These are phyloP conservation scores for Lepus europaeus DNA, from an alignment of 2,113 vertebrate species.

Conservation along the genomic window DNA sequence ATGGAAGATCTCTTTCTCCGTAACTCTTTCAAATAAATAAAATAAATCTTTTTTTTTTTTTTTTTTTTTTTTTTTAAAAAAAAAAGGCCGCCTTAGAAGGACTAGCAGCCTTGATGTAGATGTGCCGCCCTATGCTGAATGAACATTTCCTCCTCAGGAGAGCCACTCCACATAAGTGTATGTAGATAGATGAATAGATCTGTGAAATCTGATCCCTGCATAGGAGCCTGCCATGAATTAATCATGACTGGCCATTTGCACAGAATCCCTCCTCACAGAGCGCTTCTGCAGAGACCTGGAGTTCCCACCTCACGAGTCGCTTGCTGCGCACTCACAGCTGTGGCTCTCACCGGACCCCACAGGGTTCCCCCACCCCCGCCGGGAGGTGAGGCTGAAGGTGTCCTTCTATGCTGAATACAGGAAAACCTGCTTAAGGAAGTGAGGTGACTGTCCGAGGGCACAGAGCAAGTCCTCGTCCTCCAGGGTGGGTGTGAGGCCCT, in stretches of 20 bases:
- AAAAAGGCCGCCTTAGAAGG: no score
- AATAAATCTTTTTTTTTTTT: no score
- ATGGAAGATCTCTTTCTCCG: no score
- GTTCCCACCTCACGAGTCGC: neutral
- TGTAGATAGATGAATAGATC: neutral
- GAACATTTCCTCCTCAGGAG: neutral
- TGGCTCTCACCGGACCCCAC: neutral
- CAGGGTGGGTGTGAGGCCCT: neutral
- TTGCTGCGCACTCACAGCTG: neutral
- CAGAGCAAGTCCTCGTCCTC: neutral
- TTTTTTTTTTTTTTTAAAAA: no score
- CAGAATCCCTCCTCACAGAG: slow-evolving; percentile 59
- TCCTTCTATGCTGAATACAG: neutral
- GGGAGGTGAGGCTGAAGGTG: neutral
- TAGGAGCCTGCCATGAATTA: slow-evolving; percentile 64
- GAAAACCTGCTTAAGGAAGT: slow-evolving; percentile 22
- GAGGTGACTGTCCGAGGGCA: neutral
- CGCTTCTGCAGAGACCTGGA: neutral
- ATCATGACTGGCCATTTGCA: slow-evolving; percentile 65
- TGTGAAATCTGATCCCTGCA: slow-evolving; percentile 61
- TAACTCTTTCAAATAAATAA: no score
- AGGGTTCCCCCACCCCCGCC: neutral
- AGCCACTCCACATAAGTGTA: neutral
- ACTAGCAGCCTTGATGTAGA: neutral
- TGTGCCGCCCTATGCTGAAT: neutral